phyloP scores from a whole-genome alignment of 1,140 invertebrate genomes.

The Ceratina calcarata region DNA sequence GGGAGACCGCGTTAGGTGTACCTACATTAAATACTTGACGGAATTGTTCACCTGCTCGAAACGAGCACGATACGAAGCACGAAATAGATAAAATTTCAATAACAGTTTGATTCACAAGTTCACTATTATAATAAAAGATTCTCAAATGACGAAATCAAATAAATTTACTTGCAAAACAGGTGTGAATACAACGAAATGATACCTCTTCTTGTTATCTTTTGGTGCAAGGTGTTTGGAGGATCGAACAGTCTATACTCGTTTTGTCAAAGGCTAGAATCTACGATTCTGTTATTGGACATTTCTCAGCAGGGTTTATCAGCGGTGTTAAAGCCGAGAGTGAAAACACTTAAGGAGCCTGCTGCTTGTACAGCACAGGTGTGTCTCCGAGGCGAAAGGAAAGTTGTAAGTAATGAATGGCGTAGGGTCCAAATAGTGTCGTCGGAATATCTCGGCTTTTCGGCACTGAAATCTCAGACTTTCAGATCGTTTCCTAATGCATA shows the following conservation, averaged over 20 bases:
- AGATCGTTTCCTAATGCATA: background rate
- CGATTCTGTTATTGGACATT: background rate
- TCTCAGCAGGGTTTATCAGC: background rate
- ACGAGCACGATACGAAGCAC: background rate
- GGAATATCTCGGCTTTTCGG: background rate
- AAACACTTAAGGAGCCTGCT: background rate
- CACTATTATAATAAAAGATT: too few relatives aligned
- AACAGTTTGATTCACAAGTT: too few relatives aligned
- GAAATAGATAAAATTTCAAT: too few relatives aligned
- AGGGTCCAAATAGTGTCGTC: background rate
- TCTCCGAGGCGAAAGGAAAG: background rate
- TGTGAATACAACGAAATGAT: too few relatives aligned
- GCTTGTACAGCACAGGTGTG: background rate
- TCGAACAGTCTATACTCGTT: background rate
- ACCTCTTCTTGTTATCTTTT: background rate
- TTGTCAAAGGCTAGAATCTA: background rate
- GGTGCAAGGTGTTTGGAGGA: background rate
- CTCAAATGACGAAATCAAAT: too few relatives aligned
- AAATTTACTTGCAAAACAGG: too few relatives aligned
- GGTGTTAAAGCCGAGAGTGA: background rate
- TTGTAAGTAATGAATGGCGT: conserved; percentile 1
- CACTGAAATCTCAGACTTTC: background rate
- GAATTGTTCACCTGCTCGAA: conserved; percentile 16
- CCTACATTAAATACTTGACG: background rate
- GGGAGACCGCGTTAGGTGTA: conserved; percentile 9